Evolutionary conservation across 2,113 vertebrate species (phyloP), one percentile per base, ranked within the genome.

Genomic region (Apodemus speciosus): DNA sequence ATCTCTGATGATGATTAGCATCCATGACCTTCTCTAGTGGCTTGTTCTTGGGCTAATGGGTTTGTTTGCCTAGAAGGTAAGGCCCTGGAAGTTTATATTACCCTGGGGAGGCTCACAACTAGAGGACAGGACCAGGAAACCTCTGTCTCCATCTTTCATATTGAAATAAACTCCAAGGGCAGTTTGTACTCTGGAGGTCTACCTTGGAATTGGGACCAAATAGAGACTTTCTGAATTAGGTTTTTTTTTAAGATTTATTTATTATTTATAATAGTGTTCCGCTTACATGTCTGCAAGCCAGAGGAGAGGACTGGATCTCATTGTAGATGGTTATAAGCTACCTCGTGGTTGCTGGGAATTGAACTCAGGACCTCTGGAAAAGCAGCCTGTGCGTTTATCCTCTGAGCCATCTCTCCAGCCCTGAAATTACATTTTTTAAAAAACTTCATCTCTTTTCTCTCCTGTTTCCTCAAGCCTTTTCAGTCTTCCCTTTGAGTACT

Each of bases 1-100:
- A 83, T 87, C 76, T 83, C 68, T 62, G 16, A 62, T 53, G 88
- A 93, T 72, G 38, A 86, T n/a, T 68, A 88, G 66, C 27, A 95
- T 21, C 66, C 68, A 18, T 81, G 76, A 62, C 49, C 30, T 71
- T 84, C 56, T 51, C 92, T 38, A 40, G 46, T 2, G 1, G 3
- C 56, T 75, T 89, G 32, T 18, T 77, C 43, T 88, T 93, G 69
- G n/a, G 10, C 35, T 76, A 73, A 46, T 69, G 13, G n/a, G 64
- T 56, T 92, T 96, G 9, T 40, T 43, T 94, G 69, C 23, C 68
- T 81, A 6, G 60, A 90, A 49, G 46, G n/a, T 25, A 64, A 90
- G 38, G 64, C 5, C 38, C 88, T 90, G 23, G n/a, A 64, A 90
- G 6, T 93, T 87, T 95, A 30, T 38, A 69, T 46, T 5, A 51